Evolutionary conservation across 2,888 invertebrate species (phyloP).

Genomic region (Lathronympha strigana): DNA sequence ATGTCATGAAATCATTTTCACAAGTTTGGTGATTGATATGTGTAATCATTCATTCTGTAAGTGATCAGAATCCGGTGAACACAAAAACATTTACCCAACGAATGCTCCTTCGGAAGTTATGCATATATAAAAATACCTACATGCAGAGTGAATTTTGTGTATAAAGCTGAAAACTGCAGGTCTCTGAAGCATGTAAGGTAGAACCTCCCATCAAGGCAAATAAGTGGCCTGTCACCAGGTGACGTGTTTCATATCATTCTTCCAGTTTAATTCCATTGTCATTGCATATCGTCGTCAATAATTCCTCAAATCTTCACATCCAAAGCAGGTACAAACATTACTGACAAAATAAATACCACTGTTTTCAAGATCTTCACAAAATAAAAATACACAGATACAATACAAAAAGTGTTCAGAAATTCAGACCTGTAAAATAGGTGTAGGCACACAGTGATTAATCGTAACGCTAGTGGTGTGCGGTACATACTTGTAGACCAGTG

Average conservation of each 20-base stretch:
- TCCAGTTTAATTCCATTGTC: conserved; percentile 26
- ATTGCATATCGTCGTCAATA: conserved; percentile 18
- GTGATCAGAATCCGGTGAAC: conserved; percentile 78
- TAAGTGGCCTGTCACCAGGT: conserved; percentile 38
- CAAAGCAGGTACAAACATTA: conserved; percentile 43
- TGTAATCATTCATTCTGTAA: conserved; percentile 64
- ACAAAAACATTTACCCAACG: conserved; percentile 62
- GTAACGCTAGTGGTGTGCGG: conserved; percentile 42
- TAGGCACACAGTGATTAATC: conserved; percentile 61
- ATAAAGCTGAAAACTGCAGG: conserved; percentile 51
- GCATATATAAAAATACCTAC: conserved; percentile 60
- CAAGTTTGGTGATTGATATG: conserved; percentile 71
- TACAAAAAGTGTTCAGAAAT: conserved; percentile 59
- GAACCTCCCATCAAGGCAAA: conserved; percentile 50
- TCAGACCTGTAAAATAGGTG: conserved; percentile 67
- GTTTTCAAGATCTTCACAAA: conserved; percentile 61
- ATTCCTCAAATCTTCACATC: conserved; percentile 39
- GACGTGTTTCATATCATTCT: conserved; percentile 29
- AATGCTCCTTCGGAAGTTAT: conserved; percentile 48
- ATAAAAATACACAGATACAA: conserved; percentile 68
- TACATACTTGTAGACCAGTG: conserved; percentile 93
- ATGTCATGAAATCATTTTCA: conserved; percentile 66
- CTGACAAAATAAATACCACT: conserved; percentile 60
- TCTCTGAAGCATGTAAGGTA: conserved; percentile 53
- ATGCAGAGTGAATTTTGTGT: conserved; percentile 48